phyloP scores from a whole-genome alignment of 2,888 invertebrate species.

The Leptinotarsa peninsularis region DNA sequence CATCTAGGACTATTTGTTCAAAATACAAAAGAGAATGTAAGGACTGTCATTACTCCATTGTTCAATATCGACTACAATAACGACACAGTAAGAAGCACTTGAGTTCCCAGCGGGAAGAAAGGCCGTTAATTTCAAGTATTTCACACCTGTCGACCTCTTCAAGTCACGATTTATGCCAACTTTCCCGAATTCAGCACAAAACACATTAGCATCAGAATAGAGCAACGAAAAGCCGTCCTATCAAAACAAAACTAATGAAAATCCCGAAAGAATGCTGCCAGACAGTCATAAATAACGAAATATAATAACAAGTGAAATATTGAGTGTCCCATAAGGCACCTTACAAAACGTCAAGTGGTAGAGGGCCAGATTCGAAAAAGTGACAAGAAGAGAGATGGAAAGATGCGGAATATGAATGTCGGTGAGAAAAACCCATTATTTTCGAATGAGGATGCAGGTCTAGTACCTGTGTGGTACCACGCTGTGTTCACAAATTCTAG shows the following conservation, averaged over 20 bases:
- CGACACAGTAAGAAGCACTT: background rate
- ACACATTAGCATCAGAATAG: conserved; percentile 34
- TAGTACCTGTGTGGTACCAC: conserved; percentile 47
- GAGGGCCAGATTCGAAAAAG: conserved; percentile 8
- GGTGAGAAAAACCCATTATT: conserved; percentile 5
- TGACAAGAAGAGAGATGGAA: conserved; percentile 15
- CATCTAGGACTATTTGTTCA: background rate
- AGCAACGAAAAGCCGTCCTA: conserved; percentile 26
- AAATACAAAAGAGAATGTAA: background rate
- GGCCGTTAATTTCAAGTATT: conserved; percentile 6
- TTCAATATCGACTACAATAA: background rate
- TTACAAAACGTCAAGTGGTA: conserved; percentile 35
- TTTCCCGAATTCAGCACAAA: conserved; percentile 23
- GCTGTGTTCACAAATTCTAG: conserved; percentile 52
- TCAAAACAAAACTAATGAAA: conserved; percentile 36
- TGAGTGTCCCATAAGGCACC: conserved; percentile 39
- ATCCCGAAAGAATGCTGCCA: conserved; percentile 28
- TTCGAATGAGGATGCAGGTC: background rate
- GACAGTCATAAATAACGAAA: conserved; percentile 31
- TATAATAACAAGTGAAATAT: conserved; percentile 38
- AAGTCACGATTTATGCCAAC: background rate
- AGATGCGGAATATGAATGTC: background rate
- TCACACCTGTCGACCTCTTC: conserved; percentile 19
- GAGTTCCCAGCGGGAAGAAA: conserved; percentile 1
- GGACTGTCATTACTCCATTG: conserved; percentile 8